These are phyloP conservation scores for Mimumesa dahlbomi DNA, from an alignment of 2,888 invertebrate species.

Conservation along the genomic window DNA sequence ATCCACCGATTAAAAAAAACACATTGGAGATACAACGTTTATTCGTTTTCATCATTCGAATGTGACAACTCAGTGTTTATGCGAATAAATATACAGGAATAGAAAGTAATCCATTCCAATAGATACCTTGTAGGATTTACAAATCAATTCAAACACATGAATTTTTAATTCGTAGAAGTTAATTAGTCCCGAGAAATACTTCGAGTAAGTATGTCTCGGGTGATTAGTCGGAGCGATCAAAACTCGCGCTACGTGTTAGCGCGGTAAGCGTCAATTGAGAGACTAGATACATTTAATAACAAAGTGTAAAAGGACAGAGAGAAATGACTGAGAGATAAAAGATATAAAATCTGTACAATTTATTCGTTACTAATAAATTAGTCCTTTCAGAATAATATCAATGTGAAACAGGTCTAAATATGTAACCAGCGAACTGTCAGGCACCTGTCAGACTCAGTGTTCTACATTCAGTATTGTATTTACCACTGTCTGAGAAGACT, in stretches of 20 bases:
- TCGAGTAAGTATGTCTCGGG: too few species aligned
- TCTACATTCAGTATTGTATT: not conserved
- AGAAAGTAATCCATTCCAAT: too few species aligned
- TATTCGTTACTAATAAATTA: not conserved
- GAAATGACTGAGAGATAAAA: not conserved
- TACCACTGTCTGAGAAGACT: not conserved
- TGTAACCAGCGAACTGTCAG: constrained; percentile 3
- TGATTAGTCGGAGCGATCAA: not conserved
- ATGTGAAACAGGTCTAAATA: not conserved
- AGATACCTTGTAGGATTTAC: too few species aligned
- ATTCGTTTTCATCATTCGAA: not conserved
- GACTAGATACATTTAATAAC: not conserved
- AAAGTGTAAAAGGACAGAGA: not conserved
- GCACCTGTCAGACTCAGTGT: constrained; percentile 1
- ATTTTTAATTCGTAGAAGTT: too few species aligned
- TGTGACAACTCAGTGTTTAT: too few species aligned
- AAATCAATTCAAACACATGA: too few species aligned
- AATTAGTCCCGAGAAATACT: too few species aligned
- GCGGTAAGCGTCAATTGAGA: constrained; percentile 5
- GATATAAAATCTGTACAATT: not conserved
- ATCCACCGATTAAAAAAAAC: not conserved
- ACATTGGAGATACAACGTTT: not conserved
- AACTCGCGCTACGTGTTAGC: not conserved
- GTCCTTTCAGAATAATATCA: not conserved
- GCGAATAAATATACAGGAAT: too few species aligned